phyloP scores from a whole-genome alignment of 1,140 invertebrate genomes.

The Harpegnathos saltator region DNA sequence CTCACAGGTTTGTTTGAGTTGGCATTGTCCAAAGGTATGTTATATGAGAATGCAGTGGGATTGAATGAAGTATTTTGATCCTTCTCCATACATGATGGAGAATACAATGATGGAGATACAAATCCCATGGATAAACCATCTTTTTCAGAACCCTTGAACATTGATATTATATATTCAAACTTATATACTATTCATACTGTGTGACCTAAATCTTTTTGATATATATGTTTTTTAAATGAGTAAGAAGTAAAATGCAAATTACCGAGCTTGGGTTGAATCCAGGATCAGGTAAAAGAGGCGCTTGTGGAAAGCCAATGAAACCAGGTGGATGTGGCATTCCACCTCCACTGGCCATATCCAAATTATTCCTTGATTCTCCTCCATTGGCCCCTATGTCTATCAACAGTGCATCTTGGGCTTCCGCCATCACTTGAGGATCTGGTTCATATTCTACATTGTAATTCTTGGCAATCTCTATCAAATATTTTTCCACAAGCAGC shows the following conservation, averaged over 20 bases:
- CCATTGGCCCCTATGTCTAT: conserved; percentile 91
- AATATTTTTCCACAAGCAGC: conserved; percentile 97
- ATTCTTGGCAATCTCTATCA: conserved; percentile 98
- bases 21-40: conserved; percentile 87
- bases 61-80: conserved; percentile 83
- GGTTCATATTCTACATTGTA: conserved; percentile 97
- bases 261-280: conserved; percentile 67
- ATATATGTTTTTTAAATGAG: background rate
- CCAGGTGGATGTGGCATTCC: conserved; percentile 89
- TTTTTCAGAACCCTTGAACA: conserved; percentile 73
- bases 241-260: conserved; percentile 13
- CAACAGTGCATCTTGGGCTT: conserved; percentile 92
- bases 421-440: conserved; percentile 95
- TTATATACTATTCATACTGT: no score
- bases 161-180: background rate
- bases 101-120: conserved; percentile 78
- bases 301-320: conserved; percentile 92
- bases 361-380: conserved; percentile 85
- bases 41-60: conserved; percentile 89
- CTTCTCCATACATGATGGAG: conserved; percentile 68
- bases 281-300: conserved; percentile 88
- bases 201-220: no score
- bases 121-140: conserved; percentile 86
- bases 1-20: conserved; percentile 84
- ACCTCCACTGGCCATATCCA: conserved; percentile 85